phyloP scores from a whole-genome alignment of 2,888 invertebrate species.

The Himalopsyche japonica region DNA sequence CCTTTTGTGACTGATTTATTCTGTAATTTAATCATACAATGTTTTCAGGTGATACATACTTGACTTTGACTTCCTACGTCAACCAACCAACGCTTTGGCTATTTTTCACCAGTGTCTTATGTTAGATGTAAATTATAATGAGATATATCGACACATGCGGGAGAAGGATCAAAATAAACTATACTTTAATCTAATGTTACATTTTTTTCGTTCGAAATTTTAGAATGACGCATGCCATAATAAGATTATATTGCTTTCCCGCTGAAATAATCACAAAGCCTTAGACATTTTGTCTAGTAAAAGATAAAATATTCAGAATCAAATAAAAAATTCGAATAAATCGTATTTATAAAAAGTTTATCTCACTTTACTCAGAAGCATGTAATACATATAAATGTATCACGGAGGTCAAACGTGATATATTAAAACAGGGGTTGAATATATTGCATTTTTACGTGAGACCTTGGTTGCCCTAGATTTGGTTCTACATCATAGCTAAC shows the following conservation, averaged over 20 bases:
- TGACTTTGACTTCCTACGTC: too few relatives aligned
- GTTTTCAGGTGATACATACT: too few relatives aligned
- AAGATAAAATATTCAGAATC: not conserved
- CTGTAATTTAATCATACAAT: too few relatives aligned
- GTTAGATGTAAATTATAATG: too few relatives aligned
- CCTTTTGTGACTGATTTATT: too few relatives aligned
- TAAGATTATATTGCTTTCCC: not conserved
- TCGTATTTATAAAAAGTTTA: not conserved
- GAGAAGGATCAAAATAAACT: too few relatives aligned
- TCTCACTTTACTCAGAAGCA: not conserved
- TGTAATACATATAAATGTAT: conserved; percentile 24
- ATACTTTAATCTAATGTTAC: too few relatives aligned
- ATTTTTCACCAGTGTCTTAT: too few relatives aligned
- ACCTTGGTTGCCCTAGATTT: not conserved
- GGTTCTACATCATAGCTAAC: not conserved
- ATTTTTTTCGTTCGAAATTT: not conserved
- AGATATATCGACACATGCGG: too few relatives aligned
- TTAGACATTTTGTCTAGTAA: not conserved
- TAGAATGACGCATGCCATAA: not conserved
- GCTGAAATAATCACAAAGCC: not conserved
- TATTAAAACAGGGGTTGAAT: conserved; percentile 27
- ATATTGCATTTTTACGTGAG: conserved; percentile 27
- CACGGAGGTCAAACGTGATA: conserved; percentile 30
- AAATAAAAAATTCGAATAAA: not conserved
- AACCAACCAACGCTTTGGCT: too few relatives aligned